Percentiles rank a stretch among this genome's conserved stretches.
Conservation (phyloP, 1,140 invertebrate genomes). For the Arion vulgaris region DNA sequence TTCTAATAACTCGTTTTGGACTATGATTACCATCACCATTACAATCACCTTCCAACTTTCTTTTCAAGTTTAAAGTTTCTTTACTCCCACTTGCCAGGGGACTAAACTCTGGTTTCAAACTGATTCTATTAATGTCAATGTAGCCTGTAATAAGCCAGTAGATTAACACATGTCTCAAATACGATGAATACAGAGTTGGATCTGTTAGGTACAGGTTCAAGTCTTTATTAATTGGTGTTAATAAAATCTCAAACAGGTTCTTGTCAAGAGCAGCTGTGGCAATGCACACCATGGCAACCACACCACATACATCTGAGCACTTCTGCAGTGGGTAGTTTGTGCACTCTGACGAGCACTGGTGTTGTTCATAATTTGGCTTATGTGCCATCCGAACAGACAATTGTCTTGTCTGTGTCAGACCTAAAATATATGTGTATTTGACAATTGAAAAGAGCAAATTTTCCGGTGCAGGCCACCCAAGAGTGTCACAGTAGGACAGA, state of each 20-base stretch:
- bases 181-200: slow-evolving; percentile 31
- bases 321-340: slow-evolving; percentile 39
- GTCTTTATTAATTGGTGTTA: slow-evolving; percentile 16
- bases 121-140: slow-evolving; percentile 35
- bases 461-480: slow-evolving; percentile 27
- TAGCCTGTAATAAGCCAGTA: slow-evolving; percentile 18
- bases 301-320: slow-evolving; percentile 37
- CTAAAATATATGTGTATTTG: slow-evolving; percentile 15
- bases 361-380: slow-evolving; percentile 29
- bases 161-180: slow-evolving; percentile 30
- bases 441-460: neutral
- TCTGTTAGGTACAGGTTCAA: slow-evolving; percentile 31
- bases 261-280: slow-evolving; percentile 28
- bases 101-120: slow-evolving; percentile 10
- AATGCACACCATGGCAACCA: slow-evolving; percentile 33
- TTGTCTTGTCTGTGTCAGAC: neutral
- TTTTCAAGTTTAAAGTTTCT: neutral
- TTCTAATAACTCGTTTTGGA: neutral
- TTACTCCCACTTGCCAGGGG: neutral
- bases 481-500: slow-evolving; percentile 31
- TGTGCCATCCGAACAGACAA: slow-evolving; percentile 30
- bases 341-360: slow-evolving; percentile 16
- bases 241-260: slow-evolving; percentile 24
- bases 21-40: slow-evolving; percentile 7
- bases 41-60: neutral